Conservation (phyloP, 92 coral and sea anemone genomes). For the Parazoanthus swiftii region DNA sequence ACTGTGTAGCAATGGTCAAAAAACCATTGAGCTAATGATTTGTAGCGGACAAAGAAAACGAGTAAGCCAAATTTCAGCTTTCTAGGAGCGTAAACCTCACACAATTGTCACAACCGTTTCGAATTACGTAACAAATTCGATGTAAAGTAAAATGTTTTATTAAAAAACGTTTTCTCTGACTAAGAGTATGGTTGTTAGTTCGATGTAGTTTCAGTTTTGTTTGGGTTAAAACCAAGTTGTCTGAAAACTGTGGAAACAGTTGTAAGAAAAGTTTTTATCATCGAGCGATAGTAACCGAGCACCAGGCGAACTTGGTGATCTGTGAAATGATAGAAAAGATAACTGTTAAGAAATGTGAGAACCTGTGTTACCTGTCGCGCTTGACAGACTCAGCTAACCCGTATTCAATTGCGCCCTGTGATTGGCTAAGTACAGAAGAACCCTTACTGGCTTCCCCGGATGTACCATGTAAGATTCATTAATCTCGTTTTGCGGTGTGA, state of each 20-base stretch:
- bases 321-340: neutral
- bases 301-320: slow-evolving; percentile 4
- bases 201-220: neutral
- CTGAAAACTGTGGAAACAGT: neutral
- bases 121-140: neutral
- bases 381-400: slow-evolving; percentile 1
- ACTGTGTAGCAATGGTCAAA: too few relatives aligned
- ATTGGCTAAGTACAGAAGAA: slow-evolving; percentile 9
- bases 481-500: neutral
- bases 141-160: too few relatives aligned
- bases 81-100: too few relatives aligned
- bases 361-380: slow-evolving; percentile 37
- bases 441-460: slow-evolving; percentile 15
- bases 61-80: too few relatives aligned
- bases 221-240: neutral
- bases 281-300: neutral
- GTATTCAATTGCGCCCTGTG: neutral
- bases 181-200: too few relatives aligned
- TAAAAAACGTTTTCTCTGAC: too few relatives aligned
- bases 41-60: too few relatives aligned
- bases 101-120: neutral
- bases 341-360: slow-evolving; percentile 4
- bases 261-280: neutral
- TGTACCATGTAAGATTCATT: slow-evolving; percentile 36
- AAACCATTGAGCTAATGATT: too few relatives aligned